Conservation (phyloP, 1,140 invertebrate genomes). For the Melipona quadrifasciata region DNA sequence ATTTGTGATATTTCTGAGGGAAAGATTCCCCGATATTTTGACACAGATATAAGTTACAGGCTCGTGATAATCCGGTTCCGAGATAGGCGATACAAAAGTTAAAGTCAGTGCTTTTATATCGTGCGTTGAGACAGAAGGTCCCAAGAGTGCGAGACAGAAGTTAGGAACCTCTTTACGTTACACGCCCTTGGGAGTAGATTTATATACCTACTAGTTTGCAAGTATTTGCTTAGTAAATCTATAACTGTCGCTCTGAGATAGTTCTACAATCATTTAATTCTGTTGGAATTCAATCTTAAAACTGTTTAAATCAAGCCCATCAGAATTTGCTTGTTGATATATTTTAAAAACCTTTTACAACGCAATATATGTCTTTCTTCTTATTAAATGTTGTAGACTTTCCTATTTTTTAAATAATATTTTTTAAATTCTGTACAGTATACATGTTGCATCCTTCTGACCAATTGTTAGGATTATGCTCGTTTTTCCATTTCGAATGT, state of each 20-base stretch:
- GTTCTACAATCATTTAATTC: background rate
- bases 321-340: background rate
- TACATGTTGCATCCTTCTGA: no score
- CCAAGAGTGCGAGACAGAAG: slow-evolving; percentile 24
- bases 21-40: background rate
- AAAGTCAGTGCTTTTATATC: background rate
- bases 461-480: no score
- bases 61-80: background rate
- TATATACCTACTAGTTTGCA: background rate
- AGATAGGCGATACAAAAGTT: background rate
- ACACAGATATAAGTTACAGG: background rate
- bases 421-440: background rate
- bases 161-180: slow-evolving; percentile 20
- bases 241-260: background rate
- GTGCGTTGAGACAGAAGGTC: background rate
- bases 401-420: background rate
- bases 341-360: background rate
- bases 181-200: slow-evolving; percentile 19
- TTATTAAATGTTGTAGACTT: background rate
- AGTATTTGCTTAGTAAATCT: background rate
- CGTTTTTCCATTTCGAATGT: background rate
- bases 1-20: no score
- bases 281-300: no score
- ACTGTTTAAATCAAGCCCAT: no score
- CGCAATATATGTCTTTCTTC: no score